Conservation (phyloP, 2,888 invertebrate species). For the Diabrotica balteata region DNA sequence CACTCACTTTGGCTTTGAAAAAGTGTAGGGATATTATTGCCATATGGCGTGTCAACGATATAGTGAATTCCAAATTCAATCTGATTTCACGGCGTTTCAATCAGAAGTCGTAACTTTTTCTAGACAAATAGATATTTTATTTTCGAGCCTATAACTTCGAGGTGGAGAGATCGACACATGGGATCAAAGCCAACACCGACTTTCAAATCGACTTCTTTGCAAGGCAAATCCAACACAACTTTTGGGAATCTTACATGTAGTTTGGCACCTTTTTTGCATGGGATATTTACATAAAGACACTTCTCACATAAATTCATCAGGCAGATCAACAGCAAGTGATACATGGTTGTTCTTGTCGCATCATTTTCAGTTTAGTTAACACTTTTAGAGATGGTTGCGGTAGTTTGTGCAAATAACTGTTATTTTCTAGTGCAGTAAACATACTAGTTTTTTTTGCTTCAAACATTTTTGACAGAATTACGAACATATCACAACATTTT, state of each 20-base stretch:
- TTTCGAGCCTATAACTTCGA: slow-evolving; percentile 5
- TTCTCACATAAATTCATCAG: slow-evolving; percentile 47
- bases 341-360: slow-evolving; percentile 46
- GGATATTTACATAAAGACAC: slow-evolving; percentile 40
- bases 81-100: background rate
- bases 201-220: slow-evolving; percentile 17
- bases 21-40: too few species aligned
- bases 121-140: slow-evolving; percentile 25
- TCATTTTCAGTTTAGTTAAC: slow-evolving; percentile 42
- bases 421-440: background rate
- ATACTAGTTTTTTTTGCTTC: too few species aligned
- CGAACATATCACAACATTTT: too few species aligned
- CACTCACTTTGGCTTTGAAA: too few species aligned
- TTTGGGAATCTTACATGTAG: slow-evolving; percentile 24
- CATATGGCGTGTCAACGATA: too few species aligned
- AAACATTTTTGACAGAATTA: too few species aligned
- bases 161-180: slow-evolving; percentile 7
- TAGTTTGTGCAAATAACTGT: background rate
- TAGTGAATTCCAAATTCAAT: background rate
- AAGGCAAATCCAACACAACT: slow-evolving; percentile 23
- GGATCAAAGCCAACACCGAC: slow-evolving; percentile 13
- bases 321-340: slow-evolving; percentile 39
- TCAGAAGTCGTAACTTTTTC: slow-evolving; percentile 16
- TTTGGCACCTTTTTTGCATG: slow-evolving; percentile 24
- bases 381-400: slow-evolving; percentile 40